A percentile compares a stretch with the other conserved stretches of the same genome.
Conservation (phyloP, 2,888 invertebrate genomes). For the Xylocampa areola region DNA sequence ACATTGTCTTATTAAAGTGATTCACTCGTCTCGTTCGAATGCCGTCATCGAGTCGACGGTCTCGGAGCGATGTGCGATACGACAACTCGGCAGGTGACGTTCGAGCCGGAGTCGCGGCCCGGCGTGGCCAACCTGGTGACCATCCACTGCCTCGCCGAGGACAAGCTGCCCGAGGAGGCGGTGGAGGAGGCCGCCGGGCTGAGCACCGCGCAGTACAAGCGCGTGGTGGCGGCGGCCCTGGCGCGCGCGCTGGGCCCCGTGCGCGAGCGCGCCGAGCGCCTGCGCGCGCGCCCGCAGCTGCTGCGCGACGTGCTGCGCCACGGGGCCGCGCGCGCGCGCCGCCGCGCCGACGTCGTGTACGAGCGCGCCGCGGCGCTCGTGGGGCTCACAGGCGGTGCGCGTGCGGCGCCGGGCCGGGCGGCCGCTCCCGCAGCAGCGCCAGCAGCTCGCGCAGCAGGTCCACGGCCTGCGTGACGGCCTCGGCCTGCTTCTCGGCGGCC, state of each 20-base stretch:
- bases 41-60: too few species aligned
- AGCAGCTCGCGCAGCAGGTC: conserved; percentile 77
- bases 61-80: too few species aligned
- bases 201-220: conserved; percentile 93
- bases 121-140: conserved; percentile 97
- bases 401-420: conserved; percentile 41
- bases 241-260: conserved; percentile 61
- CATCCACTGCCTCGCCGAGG: conserved; percentile 94
- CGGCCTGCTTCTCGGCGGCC: conserved; percentile 85
- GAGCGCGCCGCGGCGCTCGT: conserved; percentile 89
- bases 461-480: conserved; percentile 75
- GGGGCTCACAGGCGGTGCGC: conserved; percentile 33
- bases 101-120: conserved; percentile 93
- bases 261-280: conserved; percentile 67
- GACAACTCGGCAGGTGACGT: conserved; percentile 91
- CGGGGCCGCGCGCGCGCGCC: conserved; percentile 91
- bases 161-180: conserved; percentile 91
- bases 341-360: conserved; percentile 91
- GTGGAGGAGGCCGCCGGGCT: conserved; percentile 91
- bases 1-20: too few species aligned
- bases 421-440: conserved; percentile 86
- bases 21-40: too few species aligned
- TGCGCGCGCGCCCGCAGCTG: conserved; percentile 90
- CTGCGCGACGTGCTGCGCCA: conserved; percentile 61
- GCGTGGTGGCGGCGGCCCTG: conserved; percentile 70